Evolutionary conservation across 2,888 invertebrate genomes (phyloP), one percentile per base, ranked within the genome.

Genomic region (Stenodema calcarata): DNA sequence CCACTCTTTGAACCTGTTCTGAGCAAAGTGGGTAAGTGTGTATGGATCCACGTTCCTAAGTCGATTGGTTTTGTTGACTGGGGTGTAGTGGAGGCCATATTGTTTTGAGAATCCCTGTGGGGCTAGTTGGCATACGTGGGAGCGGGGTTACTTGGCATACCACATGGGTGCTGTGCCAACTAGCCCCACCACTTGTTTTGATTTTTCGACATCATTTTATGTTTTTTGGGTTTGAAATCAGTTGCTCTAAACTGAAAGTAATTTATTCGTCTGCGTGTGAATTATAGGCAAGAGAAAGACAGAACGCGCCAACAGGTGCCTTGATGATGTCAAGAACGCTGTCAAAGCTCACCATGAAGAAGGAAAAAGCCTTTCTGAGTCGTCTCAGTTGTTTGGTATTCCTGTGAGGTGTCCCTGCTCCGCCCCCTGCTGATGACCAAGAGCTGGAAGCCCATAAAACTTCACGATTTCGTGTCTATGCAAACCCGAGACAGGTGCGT

Each of bases 401-500:
- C 47, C 80, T 80, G 47, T 47, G 35, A 35, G 35, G 35, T 70
- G 70, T 28, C 27, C 14, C n/a, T 18, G 18, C 27, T 70, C 27
- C 27, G 54, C 54, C 27, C 70, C 70, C n/a, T 70, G 27, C 70
- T 70, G 70, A 14, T 70, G 70, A 27, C 27, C n/a, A 23, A 2
- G 27, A 70, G 27, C 23, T 54, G n/a, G 28, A 23, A 70, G 27
- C 28, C 27, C 35, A 35, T 35, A 35, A 35, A 35, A 7, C 35
- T 35, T 35, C 35, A 35, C 35, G 35, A 35, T 35, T 35, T 35
- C 35, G 35, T 35, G 35, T 35, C 35, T 76, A 76, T 35, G 30
- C 76, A 76, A 76, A 76, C 76, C 76, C 76, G 27, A 18, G 76
- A 76, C 76, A 76, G 76, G 76, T 76, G 76, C 35, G 35, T 35